Conservation (phyloP, 1,140 invertebrate species). For the Proctacanthus coquilletti region DNA sequence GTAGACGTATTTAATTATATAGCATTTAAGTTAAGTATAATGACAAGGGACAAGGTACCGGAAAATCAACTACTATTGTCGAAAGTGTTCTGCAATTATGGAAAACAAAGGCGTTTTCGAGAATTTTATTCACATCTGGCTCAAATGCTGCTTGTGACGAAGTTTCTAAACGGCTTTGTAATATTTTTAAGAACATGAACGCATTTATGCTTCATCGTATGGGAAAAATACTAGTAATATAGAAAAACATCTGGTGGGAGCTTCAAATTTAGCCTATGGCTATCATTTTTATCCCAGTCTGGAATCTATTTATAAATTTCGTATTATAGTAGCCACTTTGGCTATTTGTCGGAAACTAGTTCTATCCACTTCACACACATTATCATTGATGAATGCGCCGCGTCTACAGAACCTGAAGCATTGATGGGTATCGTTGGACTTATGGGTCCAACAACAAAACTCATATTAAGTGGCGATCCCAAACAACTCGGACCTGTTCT, state of each 20-base stretch:
- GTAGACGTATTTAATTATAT: too few relatives aligned
- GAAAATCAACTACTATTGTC: slow-evolving; percentile 65
- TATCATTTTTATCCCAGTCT: slow-evolving; percentile 19
- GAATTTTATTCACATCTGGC: slow-evolving; percentile 50
- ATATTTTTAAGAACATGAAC: slow-evolving; percentile 26
- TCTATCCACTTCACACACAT: slow-evolving; percentile 51
- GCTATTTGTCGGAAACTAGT: slow-evolving; percentile 36
- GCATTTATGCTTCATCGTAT: slow-evolving; percentile 33
- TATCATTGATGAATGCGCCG: slow-evolving; percentile 78
- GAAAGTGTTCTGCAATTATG: slow-evolving; percentile 44
- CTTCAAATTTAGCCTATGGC: slow-evolving; percentile 20
- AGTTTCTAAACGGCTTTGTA: slow-evolving; percentile 38
- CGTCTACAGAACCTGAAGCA: slow-evolving; percentile 61
- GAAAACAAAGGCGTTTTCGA: slow-evolving; percentile 27
- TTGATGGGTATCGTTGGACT: slow-evolving; percentile 45
- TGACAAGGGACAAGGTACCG: slow-evolving; percentile 34
- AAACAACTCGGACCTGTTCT: slow-evolving; percentile 66
- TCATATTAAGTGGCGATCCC: slow-evolving; percentile 72
- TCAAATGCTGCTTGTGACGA: slow-evolving; percentile 68
- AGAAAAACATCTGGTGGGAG: slow-evolving; percentile 19
- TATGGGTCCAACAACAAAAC: slow-evolving; percentile 23
- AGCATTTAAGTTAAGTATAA: not conserved
- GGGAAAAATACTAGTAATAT: slow-evolving; percentile 26
- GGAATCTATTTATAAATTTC: slow-evolving; percentile 21
- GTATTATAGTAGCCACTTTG: slow-evolving; percentile 18